Evolutionary conservation across 2,797 vertebrate species (phyloP), one percentile per base, ranked within the genome.

Genomic region (Pseudochirops corinnae): DNA sequence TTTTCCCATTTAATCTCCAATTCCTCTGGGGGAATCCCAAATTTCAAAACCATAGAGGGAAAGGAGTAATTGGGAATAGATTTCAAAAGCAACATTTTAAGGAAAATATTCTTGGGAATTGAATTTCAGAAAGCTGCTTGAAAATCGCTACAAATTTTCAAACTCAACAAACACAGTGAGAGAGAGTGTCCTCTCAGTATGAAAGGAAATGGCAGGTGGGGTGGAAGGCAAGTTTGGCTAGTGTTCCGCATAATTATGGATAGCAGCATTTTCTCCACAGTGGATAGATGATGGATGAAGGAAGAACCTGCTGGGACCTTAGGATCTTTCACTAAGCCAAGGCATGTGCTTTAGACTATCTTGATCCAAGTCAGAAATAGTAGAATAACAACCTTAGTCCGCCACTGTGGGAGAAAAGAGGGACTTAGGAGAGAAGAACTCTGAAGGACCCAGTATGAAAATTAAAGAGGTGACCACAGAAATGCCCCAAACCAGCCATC

Each of bases 401-500:
- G 50, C 94, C 55, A 52, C 58, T 0, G 0, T 62, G 50, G 1
- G 92, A 96, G 94, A 39, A 93, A 33, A 95, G 60, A 82, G n/a
- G 67, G 67, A 50, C 67, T 96, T 92, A 58, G 5, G 24, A 50
- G 52, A 90, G 52, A 93, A 94, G 29, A 74, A n/a, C 39, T 96
- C 94, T 95, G 31, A 93, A 50, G 91, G 91, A 95, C 53, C 93
- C 92, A 60, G 93, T 96, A 97, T 97, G 96, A 96, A 55, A 96
- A 97, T 93, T 2, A 21, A 91, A 97, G 96, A 92, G 56, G 93
- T 96, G 97, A 95, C 21, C 60, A 94, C 82, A 97, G 87, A 94
- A 93, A 50, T 55, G 93, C 55, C 1, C 1, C 91, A n/a, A 93
- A 52, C 91, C 94, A 46, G 94, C 93, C 96, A 90, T 98, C 95